Evolutionary conservation across 2,888 invertebrate species (phyloP).

Genomic region (Pachydiplax longipennis): DNA sequence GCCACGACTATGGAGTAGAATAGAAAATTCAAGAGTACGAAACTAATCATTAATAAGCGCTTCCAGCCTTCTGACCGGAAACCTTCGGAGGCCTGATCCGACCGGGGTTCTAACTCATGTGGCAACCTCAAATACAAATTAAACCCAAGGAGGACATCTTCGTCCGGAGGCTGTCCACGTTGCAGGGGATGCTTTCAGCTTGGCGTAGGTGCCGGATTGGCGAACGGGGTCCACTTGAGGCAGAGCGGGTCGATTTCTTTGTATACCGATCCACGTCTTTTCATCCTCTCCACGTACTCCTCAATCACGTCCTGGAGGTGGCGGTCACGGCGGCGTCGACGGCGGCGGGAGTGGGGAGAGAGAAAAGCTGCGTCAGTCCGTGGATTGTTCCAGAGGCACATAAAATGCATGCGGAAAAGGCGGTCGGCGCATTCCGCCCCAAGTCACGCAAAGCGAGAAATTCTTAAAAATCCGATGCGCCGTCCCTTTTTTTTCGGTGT

Average conservation of each 20-base stretch:
- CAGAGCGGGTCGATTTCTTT: constrained; percentile 88
- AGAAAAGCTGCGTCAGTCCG: constrained; percentile 12
- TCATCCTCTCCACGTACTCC: constrained; percentile 86
- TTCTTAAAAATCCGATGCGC: neutral
- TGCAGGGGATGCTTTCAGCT: constrained; percentile 52
- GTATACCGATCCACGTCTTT: constrained; percentile 75
- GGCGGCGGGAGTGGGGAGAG: neutral
- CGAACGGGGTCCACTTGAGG: constrained; percentile 88
- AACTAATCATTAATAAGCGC: too few species aligned
- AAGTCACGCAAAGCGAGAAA: neutral
- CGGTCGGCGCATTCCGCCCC: neutral
- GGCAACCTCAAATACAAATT: too few species aligned
- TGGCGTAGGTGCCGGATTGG: constrained; percentile 65
- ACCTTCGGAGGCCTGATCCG: neutral
- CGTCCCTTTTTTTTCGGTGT: neutral
- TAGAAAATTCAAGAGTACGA: too few species aligned
- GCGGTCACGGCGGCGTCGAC: neutral
- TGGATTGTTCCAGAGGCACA: neutral
- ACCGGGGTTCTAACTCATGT: neutral
- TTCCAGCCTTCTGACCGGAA: too few species aligned
- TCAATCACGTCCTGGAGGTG: constrained; percentile 84
- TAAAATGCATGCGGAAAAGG: neutral
- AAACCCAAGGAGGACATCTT: neutral
- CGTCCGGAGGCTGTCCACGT: neutral
- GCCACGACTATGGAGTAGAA: too few species aligned